phyloP scores from a whole-genome alignment of 2,888 invertebrate genomes.

The Folsomia candida region DNA sequence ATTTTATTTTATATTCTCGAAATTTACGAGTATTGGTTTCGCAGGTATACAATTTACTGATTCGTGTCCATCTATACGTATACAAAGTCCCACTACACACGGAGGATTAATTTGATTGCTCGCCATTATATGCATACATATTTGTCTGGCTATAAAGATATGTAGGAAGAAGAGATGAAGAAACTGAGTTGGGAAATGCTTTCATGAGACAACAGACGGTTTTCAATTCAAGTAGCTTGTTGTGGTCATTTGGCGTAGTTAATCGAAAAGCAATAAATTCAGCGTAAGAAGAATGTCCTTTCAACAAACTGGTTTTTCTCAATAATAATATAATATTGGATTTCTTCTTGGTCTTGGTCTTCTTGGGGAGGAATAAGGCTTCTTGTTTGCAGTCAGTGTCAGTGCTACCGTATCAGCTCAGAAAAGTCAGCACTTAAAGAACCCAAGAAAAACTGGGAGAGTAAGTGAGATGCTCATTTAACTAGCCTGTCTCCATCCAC shows the following conservation, averaged over 20 bases:
- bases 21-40: conserved; percentile 8
- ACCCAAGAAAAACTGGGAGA: neutral
- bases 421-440: neutral
- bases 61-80: no score
- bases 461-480: neutral
- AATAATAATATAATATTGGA: conserved; percentile 22
- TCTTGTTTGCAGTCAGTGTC: neutral
- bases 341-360: neutral
- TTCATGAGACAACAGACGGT: conserved; percentile 37
- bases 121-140: no score
- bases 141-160: neutral
- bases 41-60: no score
- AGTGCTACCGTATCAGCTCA: neutral
- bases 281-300: conserved; percentile 51
- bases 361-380: neutral
- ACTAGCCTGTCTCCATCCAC: neutral
- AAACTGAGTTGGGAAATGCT: conserved; percentile 11
- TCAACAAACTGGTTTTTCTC: conserved; percentile 51
- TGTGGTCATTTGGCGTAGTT: conserved; percentile 50
- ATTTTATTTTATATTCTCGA: conserved; percentile 14
- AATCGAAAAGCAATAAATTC: conserved; percentile 51
- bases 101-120: no score
- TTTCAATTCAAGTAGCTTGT: conserved; percentile 51
- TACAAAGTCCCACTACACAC: no score
- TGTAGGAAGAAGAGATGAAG: conserved; percentile 1